phyloP scores from a whole-genome alignment of 2,888 invertebrate species.

The Phyto melanocephala region DNA sequence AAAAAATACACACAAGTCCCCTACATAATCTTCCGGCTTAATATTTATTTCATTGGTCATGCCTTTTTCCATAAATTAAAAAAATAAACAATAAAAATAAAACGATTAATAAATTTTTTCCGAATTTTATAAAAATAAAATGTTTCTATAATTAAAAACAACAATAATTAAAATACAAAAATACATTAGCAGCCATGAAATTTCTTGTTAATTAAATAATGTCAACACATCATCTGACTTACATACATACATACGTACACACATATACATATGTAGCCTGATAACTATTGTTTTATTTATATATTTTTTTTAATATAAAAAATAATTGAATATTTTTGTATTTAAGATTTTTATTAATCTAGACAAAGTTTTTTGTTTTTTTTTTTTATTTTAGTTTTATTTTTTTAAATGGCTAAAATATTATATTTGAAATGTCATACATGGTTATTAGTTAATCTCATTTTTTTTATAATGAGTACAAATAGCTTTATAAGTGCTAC shows the following conservation, averaged over 20 bases:
- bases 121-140: not conserved
- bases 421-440: slow-evolving; percentile 40
- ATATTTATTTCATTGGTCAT: slow-evolving; percentile 14
- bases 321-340: not conserved
- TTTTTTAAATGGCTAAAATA: not conserved
- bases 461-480: not conserved
- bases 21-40: slow-evolving; percentile 34
- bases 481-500: not conserved
- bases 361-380: not conserved
- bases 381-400: not conserved
- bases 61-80: slow-evolving; percentile 21
- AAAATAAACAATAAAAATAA: slow-evolving; percentile 12
- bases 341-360: slow-evolving; percentile 10
- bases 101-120: slow-evolving; percentile 18
- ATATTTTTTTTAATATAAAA: not conserved
- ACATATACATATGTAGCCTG: no score
- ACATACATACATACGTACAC: no score
- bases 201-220: slow-evolving; percentile 44
- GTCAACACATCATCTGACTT: slow-evolving; percentile 27
- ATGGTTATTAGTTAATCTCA: slow-evolving; percentile 10
- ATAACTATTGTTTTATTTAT: slow-evolving; percentile 2
- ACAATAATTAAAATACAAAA: not conserved
- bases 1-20: not conserved
- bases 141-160: slow-evolving; percentile 24
- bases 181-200: slow-evolving; percentile 27